A percentile compares a stretch with the other conserved stretches of the same genome.
Conservation (phyloP, 2,888 invertebrate genomes). For the Pomacea canaliculata region DNA sequence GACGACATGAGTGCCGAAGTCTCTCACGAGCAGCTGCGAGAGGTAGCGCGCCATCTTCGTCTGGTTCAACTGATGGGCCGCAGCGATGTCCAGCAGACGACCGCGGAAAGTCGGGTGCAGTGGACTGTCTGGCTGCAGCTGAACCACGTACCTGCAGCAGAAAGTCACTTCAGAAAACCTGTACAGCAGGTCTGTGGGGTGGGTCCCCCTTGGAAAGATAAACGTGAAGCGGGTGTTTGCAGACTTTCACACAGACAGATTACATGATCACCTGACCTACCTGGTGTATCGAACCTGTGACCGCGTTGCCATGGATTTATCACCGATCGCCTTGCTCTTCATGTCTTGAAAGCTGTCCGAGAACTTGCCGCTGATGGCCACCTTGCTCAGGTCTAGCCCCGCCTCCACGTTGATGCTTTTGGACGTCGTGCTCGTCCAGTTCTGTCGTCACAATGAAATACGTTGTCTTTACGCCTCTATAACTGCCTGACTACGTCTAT, state of each 20-base stretch:
- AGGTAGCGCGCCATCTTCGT: constrained; percentile 51
- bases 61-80: constrained; percentile 42
- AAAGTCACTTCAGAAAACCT: background rate
- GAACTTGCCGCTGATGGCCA: background rate
- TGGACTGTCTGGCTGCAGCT: constrained; percentile 40
- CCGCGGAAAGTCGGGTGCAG: constrained; percentile 42
- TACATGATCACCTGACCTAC: background rate
- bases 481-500: too few relatives aligned
- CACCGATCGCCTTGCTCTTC: constrained; percentile 2
- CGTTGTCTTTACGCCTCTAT: too few relatives aligned
- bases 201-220: too few relatives aligned
- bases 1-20: constrained; percentile 46
- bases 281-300: constrained; percentile 2
- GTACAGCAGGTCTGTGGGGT: too few relatives aligned
- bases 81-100: constrained; percentile 50
- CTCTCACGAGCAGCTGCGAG: constrained; percentile 56
- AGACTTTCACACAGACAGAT: too few relatives aligned
- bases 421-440: constrained; percentile 18
- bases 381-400: background rate
- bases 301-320: background rate
- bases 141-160: constrained; percentile 44
- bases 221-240: too few relatives aligned
- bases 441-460: background rate
- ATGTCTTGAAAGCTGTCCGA: background rate
- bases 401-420: constrained; percentile 31